These are phyloP conservation scores for Mesocricetus auratus DNA, from an alignment of 2,113 vertebrate species.

Conservation along the genomic window DNA sequence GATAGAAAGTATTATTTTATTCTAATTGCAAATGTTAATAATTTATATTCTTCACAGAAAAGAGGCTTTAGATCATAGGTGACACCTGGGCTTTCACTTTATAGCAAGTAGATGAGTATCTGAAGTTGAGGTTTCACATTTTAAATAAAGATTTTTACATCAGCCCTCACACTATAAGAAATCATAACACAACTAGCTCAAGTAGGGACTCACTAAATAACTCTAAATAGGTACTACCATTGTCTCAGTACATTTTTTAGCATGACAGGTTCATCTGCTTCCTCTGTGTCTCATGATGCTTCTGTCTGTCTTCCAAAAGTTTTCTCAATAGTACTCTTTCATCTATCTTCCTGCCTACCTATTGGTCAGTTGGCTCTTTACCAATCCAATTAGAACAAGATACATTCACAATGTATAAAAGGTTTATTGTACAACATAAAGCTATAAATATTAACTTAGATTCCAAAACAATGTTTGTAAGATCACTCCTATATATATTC, in stretches of 20 bases:
- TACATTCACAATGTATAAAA: not conserved
- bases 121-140: not conserved
- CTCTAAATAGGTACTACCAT: not conserved
- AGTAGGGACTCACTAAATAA: not conserved
- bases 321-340: not conserved
- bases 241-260: not conserved
- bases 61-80: not conserved
- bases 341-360: not conserved
- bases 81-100: not conserved
- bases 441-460: not conserved
- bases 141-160: conserved; percentile 18
- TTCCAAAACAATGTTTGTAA: not conserved
- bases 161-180: not conserved
- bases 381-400: not conserved
- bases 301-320: not conserved
- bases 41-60: not conserved
- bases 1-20: not conserved
- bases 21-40: conserved; percentile 23
- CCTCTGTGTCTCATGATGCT: not conserved
- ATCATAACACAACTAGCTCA: not conserved
- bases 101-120: not conserved
- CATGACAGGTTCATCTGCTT: not conserved
- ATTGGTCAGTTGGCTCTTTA: not conserved
- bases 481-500: not conserved
- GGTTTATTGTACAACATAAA: not conserved